Evolutionary conservation across 2,113 vertebrate species (phyloP).

Genomic region (Callipepla californica): DNA sequence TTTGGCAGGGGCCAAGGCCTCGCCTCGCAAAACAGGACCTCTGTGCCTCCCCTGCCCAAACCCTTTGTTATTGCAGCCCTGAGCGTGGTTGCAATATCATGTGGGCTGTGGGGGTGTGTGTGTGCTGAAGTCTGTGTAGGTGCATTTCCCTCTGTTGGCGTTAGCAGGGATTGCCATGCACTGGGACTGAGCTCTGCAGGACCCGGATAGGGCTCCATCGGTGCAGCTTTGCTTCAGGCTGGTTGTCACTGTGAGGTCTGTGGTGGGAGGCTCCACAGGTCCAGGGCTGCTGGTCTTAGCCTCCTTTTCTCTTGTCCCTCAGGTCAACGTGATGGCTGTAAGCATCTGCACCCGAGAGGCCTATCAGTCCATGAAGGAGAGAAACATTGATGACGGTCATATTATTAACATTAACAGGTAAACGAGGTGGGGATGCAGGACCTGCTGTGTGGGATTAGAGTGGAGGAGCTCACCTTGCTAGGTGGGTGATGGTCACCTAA

Average conservation of each 20-base stretch:
- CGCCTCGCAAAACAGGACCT: background rate
- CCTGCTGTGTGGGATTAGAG: background rate
- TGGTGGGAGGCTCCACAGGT: accelerated
- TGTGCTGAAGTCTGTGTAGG: background rate
- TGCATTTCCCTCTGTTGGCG: background rate
- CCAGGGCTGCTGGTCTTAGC: background rate
- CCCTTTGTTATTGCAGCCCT: background rate
- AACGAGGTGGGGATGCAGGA: accelerated
- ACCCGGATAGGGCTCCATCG: background rate
- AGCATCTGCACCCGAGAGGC: slow-evolving; percentile 95
- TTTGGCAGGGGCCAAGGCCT: background rate
- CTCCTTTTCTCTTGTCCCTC: background rate
- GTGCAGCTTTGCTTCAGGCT: background rate
- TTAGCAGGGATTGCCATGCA: background rate
- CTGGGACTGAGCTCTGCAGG: background rate
- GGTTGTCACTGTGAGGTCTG: accelerated
- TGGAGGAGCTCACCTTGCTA: background rate
- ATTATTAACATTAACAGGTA: slow-evolving; percentile 99
- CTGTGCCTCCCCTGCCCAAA: background rate
- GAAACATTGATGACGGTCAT: slow-evolving; percentile 92
- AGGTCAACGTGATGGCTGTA: slow-evolving; percentile 95
- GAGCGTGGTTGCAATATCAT: accelerated
- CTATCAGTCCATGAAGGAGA: slow-evolving; percentile 95
- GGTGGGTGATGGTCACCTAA: background rate
- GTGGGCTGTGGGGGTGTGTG: too few species aligned